Evolutionary conservation across 2,888 invertebrate genomes (phyloP), one percentile per base, ranked within the genome.

Genomic region (Zaprionus lineosus): DNA sequence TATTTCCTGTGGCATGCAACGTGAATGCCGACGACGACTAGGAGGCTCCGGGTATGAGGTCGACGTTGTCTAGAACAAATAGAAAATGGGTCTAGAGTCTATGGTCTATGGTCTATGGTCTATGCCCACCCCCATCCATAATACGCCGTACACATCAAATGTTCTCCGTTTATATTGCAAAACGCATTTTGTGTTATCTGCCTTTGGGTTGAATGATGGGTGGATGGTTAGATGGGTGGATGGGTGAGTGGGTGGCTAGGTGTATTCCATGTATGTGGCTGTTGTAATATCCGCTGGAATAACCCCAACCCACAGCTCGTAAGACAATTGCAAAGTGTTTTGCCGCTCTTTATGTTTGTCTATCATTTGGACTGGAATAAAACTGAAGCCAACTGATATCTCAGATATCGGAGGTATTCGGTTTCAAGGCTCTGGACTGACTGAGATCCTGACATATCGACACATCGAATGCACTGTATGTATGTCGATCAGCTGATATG

Each of bases 1-100:
- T 73, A 73, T 76, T 78, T 78, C 84, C 84, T 83, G 78, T 71
- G 56, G 76, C 71, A 67, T 73, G 81, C 76, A 83, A 76, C 76
- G 47, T 59, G 36, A 60, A 70, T 50, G 59, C 79, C 79, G 57
- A 39, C 59, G 26, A 40, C 41, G 21, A 31, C 24, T 29, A 24
- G 24, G 16, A 19, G 2, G 26, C n/a, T n/a, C 21, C 21, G 7
- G 7, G 4, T 3, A 21, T 21, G 21, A 21, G 4, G 21, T 5
- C 21, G 21, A 21, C 21, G 21, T 69, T 51, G 63, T 43, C 53
- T 58, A 46, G 37, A 52, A 21, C 67, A 79, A 78, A 79, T 61
- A 70, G 53, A 66, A 55, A 50, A 60, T 63, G 46, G 55, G 57
- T 59, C 70, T 71, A 53, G 33, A 39, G 36, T 43, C 53, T 33